Evolutionary conservation across 2,888 invertebrate genomes (phyloP).

Genomic region (Stenchaetothrips biformis): DNA sequence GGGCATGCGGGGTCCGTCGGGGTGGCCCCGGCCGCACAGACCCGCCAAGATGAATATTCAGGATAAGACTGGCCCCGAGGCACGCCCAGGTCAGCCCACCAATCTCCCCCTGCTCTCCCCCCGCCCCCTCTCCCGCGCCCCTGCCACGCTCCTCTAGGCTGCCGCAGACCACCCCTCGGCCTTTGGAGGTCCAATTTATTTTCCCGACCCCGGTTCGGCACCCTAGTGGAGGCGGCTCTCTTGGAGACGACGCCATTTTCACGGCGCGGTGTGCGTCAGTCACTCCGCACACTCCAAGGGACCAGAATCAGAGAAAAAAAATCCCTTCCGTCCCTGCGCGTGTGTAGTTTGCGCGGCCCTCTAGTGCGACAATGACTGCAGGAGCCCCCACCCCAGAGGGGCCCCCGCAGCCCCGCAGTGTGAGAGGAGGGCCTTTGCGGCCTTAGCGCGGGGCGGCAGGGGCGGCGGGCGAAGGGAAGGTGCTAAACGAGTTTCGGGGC

Average conservation of each 20-base stretch:
- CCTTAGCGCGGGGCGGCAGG: background rate
- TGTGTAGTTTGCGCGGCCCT: too few species aligned
- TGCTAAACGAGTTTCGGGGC: conserved; percentile 6
- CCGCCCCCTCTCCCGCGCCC: background rate
- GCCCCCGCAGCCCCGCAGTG: too few species aligned
- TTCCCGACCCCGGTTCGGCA: background rate
- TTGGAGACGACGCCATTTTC: too few species aligned
- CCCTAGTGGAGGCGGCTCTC: too few species aligned
- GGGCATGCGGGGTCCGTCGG: too few species aligned
- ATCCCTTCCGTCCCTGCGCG: too few species aligned
- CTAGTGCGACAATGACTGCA: too few species aligned
- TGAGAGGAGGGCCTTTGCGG: background rate
- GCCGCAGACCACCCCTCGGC: background rate
- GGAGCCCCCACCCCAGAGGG: too few species aligned
- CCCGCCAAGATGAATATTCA: conserved; percentile 25
- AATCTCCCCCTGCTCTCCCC: background rate
- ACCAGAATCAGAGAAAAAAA: too few species aligned
- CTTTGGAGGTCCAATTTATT: conserved; percentile 9
- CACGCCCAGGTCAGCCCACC: conserved; percentile 4
- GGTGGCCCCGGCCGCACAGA: background rate
- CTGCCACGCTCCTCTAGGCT: background rate
- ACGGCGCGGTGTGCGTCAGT: too few species aligned
- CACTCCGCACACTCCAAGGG: too few species aligned
- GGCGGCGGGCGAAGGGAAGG: conserved; percentile 14
- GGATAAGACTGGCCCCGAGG: conserved; percentile 3